phyloP scores from a whole-genome alignment of 2,888 invertebrate genomes.

The Idaea aversata region DNA sequence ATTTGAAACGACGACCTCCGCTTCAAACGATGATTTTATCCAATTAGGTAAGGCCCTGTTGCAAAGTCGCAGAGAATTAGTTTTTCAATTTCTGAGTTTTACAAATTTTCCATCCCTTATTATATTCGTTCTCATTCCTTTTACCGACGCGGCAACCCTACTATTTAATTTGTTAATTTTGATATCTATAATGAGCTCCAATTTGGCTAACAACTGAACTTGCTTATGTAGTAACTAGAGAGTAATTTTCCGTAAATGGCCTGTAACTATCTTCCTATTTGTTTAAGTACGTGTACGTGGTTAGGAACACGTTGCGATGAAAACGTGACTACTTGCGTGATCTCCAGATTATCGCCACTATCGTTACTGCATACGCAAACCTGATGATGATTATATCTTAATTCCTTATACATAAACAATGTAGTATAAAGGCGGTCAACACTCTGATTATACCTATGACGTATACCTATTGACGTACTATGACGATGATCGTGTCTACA shows the following conservation, averaged over 20 bases:
- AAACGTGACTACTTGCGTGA: neutral
- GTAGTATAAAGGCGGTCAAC: neutral
- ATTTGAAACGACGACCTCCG: no score
- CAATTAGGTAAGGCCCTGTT: no score
- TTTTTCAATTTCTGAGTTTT: no score
- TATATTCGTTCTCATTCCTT: no score
- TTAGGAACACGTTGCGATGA: neutral
- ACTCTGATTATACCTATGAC: neutral
- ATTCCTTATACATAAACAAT: neutral
- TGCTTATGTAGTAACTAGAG: neutral
- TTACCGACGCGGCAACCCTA: no score
- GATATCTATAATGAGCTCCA: neutral
- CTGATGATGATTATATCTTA: neutral
- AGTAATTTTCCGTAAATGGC: neutral
- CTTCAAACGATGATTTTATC: no score
- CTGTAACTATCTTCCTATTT: neutral
- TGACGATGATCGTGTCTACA: neutral
- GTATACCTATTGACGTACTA: neutral
- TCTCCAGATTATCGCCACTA: neutral
- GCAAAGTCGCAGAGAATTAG: no score
- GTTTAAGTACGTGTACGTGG: neutral
- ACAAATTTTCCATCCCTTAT: no score
- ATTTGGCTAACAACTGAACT: neutral
- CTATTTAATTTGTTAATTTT: no score
- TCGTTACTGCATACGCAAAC: neutral